These are phyloP conservation scores for Pyrgilauda ruficollis DNA, from an alignment of 2,113 vertebrate genomes.

Conservation along the genomic window DNA sequence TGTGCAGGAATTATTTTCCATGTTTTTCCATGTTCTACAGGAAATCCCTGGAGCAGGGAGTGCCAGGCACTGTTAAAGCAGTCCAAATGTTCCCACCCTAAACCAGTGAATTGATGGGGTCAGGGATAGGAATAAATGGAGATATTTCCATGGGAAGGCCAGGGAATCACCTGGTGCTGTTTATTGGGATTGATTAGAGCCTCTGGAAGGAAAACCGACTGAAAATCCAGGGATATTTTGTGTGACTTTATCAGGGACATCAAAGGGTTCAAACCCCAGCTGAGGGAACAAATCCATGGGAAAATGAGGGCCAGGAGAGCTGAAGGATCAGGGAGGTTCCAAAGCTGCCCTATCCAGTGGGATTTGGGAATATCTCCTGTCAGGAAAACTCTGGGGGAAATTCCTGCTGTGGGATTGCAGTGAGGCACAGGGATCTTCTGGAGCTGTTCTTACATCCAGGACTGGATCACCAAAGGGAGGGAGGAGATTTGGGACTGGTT, in stretches of 20 bases:
- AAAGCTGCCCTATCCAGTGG: background rate
- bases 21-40: background rate
- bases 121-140: fast-evolving
- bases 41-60: background rate
- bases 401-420: fast-evolving
- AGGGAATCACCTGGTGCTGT: background rate
- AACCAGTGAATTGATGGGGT: fast-evolving
- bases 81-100: fast-evolving
- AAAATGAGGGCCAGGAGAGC: background rate
- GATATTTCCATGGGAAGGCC: background rate
- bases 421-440: fast-evolving
- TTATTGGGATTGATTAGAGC: background rate
- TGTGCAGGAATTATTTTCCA: background rate
- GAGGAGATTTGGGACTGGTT: background rate
- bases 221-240: background rate
- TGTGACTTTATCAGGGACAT: background rate
- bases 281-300: background rate
- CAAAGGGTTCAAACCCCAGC: background rate
- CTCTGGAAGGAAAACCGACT: background rate
- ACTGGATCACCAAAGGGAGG: fast-evolving
- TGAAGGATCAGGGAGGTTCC: background rate
- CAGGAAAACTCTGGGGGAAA: background rate
- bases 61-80: background rate
- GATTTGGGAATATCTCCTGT: background rate
- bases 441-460: background rate